A percentile compares a stretch with the other conserved stretches of the same genome.
Conservation (phyloP, 2,888 invertebrate genomes). For the Heterodera filipjevi region DNA sequence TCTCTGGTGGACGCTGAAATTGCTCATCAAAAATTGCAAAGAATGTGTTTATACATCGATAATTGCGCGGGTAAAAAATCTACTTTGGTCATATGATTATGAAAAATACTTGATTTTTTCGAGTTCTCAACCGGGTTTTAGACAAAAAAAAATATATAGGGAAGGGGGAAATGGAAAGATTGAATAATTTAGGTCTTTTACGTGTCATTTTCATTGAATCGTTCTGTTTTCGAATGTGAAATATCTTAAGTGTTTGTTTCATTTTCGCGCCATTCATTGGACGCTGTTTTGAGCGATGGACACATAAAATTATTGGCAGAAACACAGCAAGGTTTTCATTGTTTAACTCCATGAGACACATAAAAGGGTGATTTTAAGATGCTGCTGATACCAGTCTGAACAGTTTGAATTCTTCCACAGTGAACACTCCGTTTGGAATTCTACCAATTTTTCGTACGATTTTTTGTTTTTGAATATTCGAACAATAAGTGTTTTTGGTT, state of each 20-base stretch:
- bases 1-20: constrained; percentile 81
- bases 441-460: constrained; percentile 17
- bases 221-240: no score
- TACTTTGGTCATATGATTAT: no score
- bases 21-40: constrained; percentile 75
- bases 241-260: constrained; percentile 33
- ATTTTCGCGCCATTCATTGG: constrained; percentile 35
- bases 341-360: not conserved
- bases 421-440: constrained; percentile 21
- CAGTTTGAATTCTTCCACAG: constrained; percentile 12
- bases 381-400: constrained; percentile 18
- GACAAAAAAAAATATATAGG: no score
- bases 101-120: no score
- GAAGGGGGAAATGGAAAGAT: no score
- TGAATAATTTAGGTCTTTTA: no score
- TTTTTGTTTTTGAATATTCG: no score
- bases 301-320: constrained; percentile 31
- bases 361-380: no score
- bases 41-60: constrained; percentile 34
- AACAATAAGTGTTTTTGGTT: constrained; percentile 15
- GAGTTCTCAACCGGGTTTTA: no score
- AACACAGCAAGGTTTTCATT: not conserved
- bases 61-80: constrained; percentile 30
- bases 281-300: constrained; percentile 23
- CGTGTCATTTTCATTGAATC: no score